Evolutionary conservation across 2,113 vertebrate genomes (phyloP).

Genomic region (Paradisaea rubra): DNA sequence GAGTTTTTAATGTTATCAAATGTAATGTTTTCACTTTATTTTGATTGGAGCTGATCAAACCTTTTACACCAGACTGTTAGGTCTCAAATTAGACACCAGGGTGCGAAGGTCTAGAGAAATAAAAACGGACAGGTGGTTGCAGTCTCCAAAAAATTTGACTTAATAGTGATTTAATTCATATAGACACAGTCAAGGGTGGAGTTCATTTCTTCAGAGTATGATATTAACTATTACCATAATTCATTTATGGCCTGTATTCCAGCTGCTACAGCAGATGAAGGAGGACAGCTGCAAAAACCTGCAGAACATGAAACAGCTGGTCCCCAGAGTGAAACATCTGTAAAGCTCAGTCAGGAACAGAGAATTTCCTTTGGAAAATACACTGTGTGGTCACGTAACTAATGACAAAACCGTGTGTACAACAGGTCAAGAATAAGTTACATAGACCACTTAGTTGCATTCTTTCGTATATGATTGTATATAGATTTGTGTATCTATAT

Average conservation of each 20-base stretch:
- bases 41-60: neutral
- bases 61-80: neutral
- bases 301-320: neutral
- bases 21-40: neutral
- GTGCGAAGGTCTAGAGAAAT: neutral
- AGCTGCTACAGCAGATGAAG: neutral
- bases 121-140: neutral
- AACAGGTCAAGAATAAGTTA: neutral
- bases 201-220: neutral
- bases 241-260: neutral
- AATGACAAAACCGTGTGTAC: neutral
- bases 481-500: neutral
- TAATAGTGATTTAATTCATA: neutral
- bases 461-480: neutral
- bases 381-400: neutral
- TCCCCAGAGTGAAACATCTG: neutral
- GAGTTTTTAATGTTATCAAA: neutral
- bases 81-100: neutral
- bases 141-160: neutral
- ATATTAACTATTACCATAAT: neutral
- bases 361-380: neutral
- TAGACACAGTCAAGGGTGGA: neutral
- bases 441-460: neutral
- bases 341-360: neutral
- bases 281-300: neutral